Base-by-base conservation (phyloP, 2,797 vertebrate species). In the Cheirogaleus major region DNA sequence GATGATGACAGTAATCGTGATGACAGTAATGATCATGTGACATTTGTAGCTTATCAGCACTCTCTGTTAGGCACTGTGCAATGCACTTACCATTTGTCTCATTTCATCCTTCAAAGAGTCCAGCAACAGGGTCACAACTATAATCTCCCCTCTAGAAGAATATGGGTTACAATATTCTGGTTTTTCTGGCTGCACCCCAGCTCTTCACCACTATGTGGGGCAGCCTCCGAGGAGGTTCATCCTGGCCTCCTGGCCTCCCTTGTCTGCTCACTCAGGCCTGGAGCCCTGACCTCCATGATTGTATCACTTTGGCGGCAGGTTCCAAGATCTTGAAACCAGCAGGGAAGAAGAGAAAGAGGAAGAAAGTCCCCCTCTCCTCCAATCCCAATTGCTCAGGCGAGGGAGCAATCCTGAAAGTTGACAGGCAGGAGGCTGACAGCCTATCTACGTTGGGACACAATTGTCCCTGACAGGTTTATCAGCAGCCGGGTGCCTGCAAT, bases 381-480 rank as follows among this genome's bases (percentile, higher is more conserved):
- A 63, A 43, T 72, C 15, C 45, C 11, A 59, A 57, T 80, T 50
- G 30, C 72, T 93, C 38, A 50, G 72, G 87, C 63, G 41, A 72
- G 15, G 69, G 72, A 89, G 52, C 41, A 61, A 55, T 78, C 61
- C 69, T 81, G 67, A 80, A 48, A 82, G 45, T 52, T 65, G 83
- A 89, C 97, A 90, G 84, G 96, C 75, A 73, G 89, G 84, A 96
- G 52, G 95, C 89, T 97, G 97, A 93, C 96, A 97, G 84, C 72
- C 83, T 90, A 69, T 96, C 92, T 97, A 57, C 89, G 90, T 15
- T 45, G 61, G 88, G 93, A 85, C 84, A 73, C 32, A 73, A 94
- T 97, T 93, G 76, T 86, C 95, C 94, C 92, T 97, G 93, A 98
- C 94, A 97, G 97, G 92, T 97, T 98, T 96, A 97, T 97, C 96